Conservation (phyloP, 2,113 vertebrate species). For the Sitta europaea region DNA sequence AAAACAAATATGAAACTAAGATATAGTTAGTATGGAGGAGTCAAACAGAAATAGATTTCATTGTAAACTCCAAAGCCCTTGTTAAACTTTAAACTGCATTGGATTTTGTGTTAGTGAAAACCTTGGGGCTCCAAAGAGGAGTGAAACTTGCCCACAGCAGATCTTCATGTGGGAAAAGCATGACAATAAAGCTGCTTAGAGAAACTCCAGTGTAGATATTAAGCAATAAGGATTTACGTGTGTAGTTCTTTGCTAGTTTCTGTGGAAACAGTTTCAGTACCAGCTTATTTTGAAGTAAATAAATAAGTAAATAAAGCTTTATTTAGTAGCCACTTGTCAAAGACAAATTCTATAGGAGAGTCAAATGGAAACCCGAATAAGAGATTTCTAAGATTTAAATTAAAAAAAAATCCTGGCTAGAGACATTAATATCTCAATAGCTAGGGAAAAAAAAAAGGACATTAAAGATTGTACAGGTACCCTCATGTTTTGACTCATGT, state of each 20-base stretch:
- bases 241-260: neutral
- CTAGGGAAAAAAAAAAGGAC: neutral
- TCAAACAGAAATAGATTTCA: neutral
- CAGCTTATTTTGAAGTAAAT: neutral
- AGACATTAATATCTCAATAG: neutral
- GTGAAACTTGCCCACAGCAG: neutral
- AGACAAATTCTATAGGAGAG: neutral
- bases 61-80: neutral
- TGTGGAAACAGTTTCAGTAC: neutral
- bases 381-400: neutral
- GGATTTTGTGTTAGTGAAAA: neutral
- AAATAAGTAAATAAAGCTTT: neutral
- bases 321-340: neutral
- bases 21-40: neutral
- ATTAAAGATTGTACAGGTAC: neutral
- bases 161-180: neutral
- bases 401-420: neutral
- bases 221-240: neutral
- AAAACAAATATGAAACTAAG: neutral
- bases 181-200: neutral
- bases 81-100: neutral
- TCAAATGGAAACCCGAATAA: neutral
- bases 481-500: neutral
- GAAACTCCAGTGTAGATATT: neutral
- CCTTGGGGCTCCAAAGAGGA: neutral